Percentiles rank a stretch among this genome's conserved stretches.
These are phyloP conservation scores for Adelges cooleyi DNA, from an alignment of 1,140 invertebrate species.

Conservation along the genomic window DNA sequence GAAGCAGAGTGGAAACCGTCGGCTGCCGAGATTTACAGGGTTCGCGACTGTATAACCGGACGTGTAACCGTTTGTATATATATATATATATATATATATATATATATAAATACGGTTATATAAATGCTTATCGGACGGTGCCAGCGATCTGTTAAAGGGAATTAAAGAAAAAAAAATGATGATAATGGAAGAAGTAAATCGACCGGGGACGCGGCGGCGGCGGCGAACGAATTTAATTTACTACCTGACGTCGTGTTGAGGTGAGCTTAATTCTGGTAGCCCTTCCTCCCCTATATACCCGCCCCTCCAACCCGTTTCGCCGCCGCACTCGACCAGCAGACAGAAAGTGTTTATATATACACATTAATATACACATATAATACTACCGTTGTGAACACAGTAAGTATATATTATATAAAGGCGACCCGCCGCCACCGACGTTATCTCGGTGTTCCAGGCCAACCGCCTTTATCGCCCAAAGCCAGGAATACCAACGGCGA, in stretches of 20 bases:
- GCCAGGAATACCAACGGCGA: slow-evolving; percentile 3
- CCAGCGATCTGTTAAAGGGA: slow-evolving; percentile 25
- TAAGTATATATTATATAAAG: too few relatives aligned
- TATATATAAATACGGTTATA: neutral
- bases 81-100: neutral
- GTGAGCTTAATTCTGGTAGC: slow-evolving; percentile 17
- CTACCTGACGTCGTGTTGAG: slow-evolving; percentile 26
- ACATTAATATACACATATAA: neutral
- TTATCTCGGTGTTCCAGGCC: slow-evolving; percentile 27
- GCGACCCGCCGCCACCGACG: slow-evolving; percentile 10
- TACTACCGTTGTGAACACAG: neutral
- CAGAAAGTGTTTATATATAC: neutral
- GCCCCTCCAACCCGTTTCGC: too few relatives aligned
- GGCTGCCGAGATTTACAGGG: slow-evolving; percentile 5
- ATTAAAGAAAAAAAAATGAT: slow-evolving; percentile 14
- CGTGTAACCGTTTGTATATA: neutral
- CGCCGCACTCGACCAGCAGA: too few relatives aligned
- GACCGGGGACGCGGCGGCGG: neutral
- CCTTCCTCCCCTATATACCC: neutral
- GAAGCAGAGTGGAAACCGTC: neutral
- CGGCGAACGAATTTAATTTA: slow-evolving; percentile 20
- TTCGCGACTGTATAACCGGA: neutral
- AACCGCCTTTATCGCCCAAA: slow-evolving; percentile 25
- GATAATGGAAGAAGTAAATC: slow-evolving; percentile 6
- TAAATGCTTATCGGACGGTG: slow-evolving; percentile 15